These are phyloP conservation scores for Diuraphis noxia DNA, from an alignment of 1,140 invertebrate genomes.

Conservation along the genomic window DNA sequence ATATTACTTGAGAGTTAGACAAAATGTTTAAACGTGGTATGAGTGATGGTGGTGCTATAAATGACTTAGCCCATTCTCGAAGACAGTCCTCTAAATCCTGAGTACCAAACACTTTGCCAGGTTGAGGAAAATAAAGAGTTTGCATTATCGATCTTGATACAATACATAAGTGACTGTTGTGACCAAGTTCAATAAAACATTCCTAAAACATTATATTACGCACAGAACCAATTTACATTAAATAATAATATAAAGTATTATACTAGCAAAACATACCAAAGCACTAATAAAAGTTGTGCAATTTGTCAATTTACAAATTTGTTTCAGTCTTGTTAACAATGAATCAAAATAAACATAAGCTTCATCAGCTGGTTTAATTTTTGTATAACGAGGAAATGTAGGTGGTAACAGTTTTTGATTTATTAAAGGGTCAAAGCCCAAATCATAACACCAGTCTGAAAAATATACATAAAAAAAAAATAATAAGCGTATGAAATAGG, in stretches of 20 bases:
- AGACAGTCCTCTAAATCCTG: slow-evolving; percentile 76
- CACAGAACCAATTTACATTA: background rate
- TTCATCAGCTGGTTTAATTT: slow-evolving; percentile 82
- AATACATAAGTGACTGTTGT: slow-evolving; percentile 82
- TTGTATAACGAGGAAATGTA: slow-evolving; percentile 96
- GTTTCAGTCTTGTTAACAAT: slow-evolving; percentile 77
- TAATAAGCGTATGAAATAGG: background rate
- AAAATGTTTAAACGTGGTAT: slow-evolving; percentile 70
- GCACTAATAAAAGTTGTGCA: slow-evolving; percentile 79
- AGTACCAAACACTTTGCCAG: slow-evolving; percentile 61
- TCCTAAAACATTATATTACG: slow-evolving; percentile 67
- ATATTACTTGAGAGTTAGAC: slow-evolving; percentile 66
- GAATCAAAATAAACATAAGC: slow-evolving; percentile 84
- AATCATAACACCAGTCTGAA: slow-evolving; percentile 57
- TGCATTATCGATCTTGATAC: slow-evolving; percentile 91
- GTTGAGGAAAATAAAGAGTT: slow-evolving; percentile 73
- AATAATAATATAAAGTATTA: background rate
- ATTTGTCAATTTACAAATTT: slow-evolving; percentile 80
- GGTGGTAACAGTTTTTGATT: slow-evolving; percentile 93
- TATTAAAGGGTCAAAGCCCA: slow-evolving; percentile 93
- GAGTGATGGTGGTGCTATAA: slow-evolving; percentile 85
- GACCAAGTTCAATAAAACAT: slow-evolving; percentile 91
- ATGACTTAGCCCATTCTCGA: slow-evolving; percentile 79
- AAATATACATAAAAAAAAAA: background rate
- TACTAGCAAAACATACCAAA: slow-evolving; percentile 65